Evolutionary conservation across 2,113 vertebrate genomes (phyloP).

Genomic region (Sclerurus mexicanus): DNA sequence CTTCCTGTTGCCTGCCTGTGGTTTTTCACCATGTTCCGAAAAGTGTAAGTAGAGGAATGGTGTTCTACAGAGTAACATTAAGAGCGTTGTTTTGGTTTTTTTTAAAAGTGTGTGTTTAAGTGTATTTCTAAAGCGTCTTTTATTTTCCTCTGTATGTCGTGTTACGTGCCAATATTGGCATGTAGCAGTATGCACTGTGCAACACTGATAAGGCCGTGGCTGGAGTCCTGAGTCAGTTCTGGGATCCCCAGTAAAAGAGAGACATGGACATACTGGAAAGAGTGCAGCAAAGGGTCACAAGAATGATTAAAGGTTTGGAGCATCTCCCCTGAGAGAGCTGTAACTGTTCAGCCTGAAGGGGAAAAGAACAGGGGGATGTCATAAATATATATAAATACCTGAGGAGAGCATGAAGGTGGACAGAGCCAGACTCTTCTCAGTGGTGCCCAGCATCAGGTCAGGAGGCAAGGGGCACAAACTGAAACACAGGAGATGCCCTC

Average conservation of each 20-base stretch:
- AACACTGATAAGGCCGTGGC: background rate
- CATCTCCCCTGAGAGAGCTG: background rate
- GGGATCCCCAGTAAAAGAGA: background rate
- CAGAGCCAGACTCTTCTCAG: background rate
- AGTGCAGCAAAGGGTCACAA: fast-evolving
- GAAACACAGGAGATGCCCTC: background rate
- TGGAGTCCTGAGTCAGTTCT: background rate
- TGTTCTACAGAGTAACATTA: background rate
- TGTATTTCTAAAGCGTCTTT: background rate
- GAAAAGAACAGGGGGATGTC: background rate
- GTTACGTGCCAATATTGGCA: fast-evolving
- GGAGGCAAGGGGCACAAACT: background rate
- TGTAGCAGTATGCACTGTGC: background rate
- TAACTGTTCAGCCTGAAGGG: background rate
- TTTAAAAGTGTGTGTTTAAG: background rate
- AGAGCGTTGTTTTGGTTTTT: background rate
- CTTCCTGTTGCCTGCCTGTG: background rate
- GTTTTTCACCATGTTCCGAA: background rate
- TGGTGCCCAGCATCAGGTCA: background rate
- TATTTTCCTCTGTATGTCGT: background rate
- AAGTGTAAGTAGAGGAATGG: background rate
- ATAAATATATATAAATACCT: background rate
- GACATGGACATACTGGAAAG: background rate
- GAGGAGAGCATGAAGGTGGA: background rate
- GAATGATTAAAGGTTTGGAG: background rate